Evolutionary conservation across 64 coral and sea anemone genomes (phyloP).

Genomic region (Montipora foliosa): DNA sequence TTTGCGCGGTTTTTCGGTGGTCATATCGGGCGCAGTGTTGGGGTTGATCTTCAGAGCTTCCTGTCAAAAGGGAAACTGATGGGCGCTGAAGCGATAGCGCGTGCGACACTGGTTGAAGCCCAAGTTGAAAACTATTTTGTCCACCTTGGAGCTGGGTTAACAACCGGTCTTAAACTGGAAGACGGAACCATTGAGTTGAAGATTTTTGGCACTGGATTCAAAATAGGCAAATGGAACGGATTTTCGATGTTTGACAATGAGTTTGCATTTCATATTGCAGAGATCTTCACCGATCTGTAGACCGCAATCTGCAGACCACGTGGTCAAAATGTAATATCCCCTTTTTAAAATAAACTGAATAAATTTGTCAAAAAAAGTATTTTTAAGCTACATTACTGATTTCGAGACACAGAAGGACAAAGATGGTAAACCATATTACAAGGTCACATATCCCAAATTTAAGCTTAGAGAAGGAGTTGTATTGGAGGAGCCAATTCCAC

Average conservation of each 20-base stretch:
- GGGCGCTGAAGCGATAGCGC: slow-evolving; percentile 7
- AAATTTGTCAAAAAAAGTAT: too few relatives aligned
- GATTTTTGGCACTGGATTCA: background rate
- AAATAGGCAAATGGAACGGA: slow-evolving; percentile 16
- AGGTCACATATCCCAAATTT: too few relatives aligned
- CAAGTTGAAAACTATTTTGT: background rate
- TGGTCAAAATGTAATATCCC: too few relatives aligned
- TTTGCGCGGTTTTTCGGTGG: slow-evolving; percentile 2
- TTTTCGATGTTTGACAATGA: slow-evolving; percentile 4
- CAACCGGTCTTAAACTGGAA: slow-evolving; percentile 26
- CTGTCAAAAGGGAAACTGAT: background rate
- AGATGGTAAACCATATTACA: too few relatives aligned
- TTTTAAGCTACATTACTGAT: too few relatives aligned
- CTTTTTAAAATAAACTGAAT: too few relatives aligned
- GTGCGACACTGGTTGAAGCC: slow-evolving; percentile 17
- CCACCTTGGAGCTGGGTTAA: background rate
- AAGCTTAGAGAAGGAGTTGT: too few relatives aligned
- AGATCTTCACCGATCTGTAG: too few relatives aligned
- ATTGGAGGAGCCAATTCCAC: too few relatives aligned
- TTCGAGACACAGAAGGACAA: too few relatives aligned
- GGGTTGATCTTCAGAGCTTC: background rate
- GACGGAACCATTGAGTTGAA: background rate
- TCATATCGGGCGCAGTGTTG: background rate
- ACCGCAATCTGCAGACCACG: too few relatives aligned
- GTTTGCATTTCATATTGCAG: background rate